A percentile compares a stretch with the other conserved stretches of the same genome.
phyloP scores from a whole-genome alignment of 2,797 vertebrate species.

The Sciaenops ocellatus region DNA sequence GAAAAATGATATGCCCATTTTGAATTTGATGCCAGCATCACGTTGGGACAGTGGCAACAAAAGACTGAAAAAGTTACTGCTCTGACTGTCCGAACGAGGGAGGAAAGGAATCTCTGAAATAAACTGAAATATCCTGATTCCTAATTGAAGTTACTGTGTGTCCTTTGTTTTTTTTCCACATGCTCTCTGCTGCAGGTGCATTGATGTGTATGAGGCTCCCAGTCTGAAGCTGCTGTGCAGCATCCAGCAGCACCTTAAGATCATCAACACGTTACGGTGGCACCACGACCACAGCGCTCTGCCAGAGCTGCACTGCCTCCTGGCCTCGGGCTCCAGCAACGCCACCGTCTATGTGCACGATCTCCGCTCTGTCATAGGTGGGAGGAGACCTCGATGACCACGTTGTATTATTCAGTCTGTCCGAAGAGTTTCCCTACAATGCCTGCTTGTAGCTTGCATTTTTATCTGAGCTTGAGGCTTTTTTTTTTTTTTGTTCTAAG shows the following conservation, averaged over 20 bases:
- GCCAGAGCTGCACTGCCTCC: constrained; percentile 85
- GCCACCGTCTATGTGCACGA: constrained; percentile 92
- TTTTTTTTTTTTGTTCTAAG: neutral
- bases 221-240: constrained; percentile 90
- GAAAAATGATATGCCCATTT: too few relatives aligned
- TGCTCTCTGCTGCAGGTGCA: constrained; percentile 84
- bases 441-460: too few relatives aligned
- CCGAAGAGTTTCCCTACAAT: neutral
- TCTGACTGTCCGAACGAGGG: too few relatives aligned
- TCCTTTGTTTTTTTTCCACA: neutral
- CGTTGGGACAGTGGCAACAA: too few relatives aligned
- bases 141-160: neutral
- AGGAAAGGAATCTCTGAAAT: neutral
- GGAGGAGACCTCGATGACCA: constrained; percentile 19
- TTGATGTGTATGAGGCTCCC: constrained; percentile 92
- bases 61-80: too few relatives aligned
- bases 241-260: constrained; percentile 97
- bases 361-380: constrained; percentile 87
- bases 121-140: neutral
- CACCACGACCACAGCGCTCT: constrained; percentile 87
- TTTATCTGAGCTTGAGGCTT: too few relatives aligned
- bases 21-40: too few relatives aligned
- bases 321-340: constrained; percentile 97
- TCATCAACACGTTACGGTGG: constrained; percentile 94
- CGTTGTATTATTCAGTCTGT: neutral